Evolutionary conservation across 53 echinoderm and acorn worm genomes (phyloP), one percentile per base, ranked within the genome.

Genomic region (Patiria pectinifera): DNA sequence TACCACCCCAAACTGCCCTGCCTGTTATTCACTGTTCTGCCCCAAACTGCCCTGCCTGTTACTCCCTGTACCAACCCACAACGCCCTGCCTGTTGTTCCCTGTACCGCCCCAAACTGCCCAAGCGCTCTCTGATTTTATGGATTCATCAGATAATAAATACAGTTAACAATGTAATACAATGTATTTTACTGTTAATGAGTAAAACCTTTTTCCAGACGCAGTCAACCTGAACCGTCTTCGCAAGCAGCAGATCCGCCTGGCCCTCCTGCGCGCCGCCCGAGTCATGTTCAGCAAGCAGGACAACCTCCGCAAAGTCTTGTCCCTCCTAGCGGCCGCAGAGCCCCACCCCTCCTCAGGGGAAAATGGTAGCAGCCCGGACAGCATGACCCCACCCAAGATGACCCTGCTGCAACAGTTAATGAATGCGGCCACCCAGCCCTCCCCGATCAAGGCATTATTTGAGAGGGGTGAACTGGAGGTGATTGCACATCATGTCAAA

Each of bases 361-460:
- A 97, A 66, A 94, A 94, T 48, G 94, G 93, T 75, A 78, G 76
- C 70, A 95, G 95, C 63, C 94, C 96, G 14, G 95, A 95, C 16
- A 90, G 85, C 59, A 13, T 83, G 22, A 53, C 91, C 0, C 89
- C 92, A 10, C 85, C 94, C 62, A 93, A 89, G n/a, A 89, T 88
- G 59, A 95, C 95, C 14, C 79, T 99, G 45, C 94, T 99, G 14
- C 99, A 99, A 53, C 96, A 97, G 87, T 88, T 99, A 77, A 99
- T 99, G 99, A 93, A 92, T 79, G 96, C 95, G 19, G 99, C 99
- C 87, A 99, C 96, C 3, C 94, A 97, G 86, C 99, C 99, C 59
- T 99, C 99, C 53, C 99, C 96, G 11, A 96, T 99, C 92, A 99
- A 99, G 71, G 99, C 99, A 45, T 87, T 99, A 78, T 99, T 99